phyloP scores from a whole-genome alignment of 2,113 vertebrate genomes.

The Chionodraco myersi region DNA sequence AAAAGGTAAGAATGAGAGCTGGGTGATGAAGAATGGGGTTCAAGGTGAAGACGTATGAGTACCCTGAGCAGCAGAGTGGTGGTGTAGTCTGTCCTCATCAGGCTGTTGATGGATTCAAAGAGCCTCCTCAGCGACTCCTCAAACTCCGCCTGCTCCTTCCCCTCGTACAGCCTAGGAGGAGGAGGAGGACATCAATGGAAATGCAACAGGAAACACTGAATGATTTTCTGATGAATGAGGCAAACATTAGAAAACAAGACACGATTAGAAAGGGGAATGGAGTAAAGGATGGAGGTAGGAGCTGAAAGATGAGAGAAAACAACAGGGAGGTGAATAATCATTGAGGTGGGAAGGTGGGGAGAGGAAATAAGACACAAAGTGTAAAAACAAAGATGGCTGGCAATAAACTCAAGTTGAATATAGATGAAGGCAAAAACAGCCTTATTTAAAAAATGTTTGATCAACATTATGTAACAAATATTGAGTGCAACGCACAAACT shows the following conservation, averaged over 20 bases:
- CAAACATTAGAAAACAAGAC: background rate
- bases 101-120: constrained; percentile 96
- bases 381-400: background rate
- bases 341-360: background rate
- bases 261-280: background rate
- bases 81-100: constrained; percentile 93
- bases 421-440: background rate
- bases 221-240: background rate
- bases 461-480: background rate
- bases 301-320: background rate
- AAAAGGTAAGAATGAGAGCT: background rate
- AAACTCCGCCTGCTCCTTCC: constrained; percentile 95
- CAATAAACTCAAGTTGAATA: background rate
- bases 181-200: constrained; percentile 20
- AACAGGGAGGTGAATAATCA: constrained; percentile 11
- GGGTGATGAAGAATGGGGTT: background rate
- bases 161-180: constrained; percentile 90
- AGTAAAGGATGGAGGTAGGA: background rate
- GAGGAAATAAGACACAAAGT: background rate
- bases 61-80: constrained; percentile 94
- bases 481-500: background rate
- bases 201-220: background rate
- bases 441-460: background rate
- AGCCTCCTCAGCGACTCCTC: constrained; percentile 94
- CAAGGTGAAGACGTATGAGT: constrained; percentile 6